Conservation (phyloP, 2,113 vertebrate genomes). For the Herpetotheres cachinnans region DNA sequence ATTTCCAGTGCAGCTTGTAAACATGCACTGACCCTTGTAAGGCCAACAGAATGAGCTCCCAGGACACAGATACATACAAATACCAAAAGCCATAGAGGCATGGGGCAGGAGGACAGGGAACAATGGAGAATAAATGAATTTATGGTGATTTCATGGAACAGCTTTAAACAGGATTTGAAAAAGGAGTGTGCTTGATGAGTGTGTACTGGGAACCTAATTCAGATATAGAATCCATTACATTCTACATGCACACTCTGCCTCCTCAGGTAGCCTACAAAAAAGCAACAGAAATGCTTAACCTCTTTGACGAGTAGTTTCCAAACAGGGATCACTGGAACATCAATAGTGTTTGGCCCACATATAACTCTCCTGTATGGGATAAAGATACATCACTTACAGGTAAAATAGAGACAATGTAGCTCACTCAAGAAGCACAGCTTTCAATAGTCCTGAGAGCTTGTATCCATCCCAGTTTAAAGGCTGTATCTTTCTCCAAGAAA, state of each 20-base stretch:
- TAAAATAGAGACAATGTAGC: background rate
- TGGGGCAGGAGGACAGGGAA: background rate
- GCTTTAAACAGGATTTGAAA: background rate
- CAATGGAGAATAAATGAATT: background rate
- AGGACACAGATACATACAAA: background rate
- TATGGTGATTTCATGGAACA: background rate
- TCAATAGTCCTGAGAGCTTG: background rate
- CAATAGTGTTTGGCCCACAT: conserved; percentile 77
- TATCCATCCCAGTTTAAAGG: background rate
- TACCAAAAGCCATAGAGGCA: background rate
- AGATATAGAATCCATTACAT: background rate
- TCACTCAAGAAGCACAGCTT: background rate
- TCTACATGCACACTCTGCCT: background rate
- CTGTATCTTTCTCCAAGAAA: background rate
- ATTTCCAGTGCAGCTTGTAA: background rate
- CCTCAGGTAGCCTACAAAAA: background rate
- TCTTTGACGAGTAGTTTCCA: conserved; percentile 84
- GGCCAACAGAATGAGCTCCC: background rate
- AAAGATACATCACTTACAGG: background rate
- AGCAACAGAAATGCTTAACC: conserved; percentile 49
- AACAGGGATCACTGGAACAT: conserved; percentile 75
- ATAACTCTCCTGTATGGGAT: conserved; percentile 67
- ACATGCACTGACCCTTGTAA: background rate
- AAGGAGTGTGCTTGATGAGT: background rate
- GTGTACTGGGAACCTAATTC: background rate